A percentile compares a stretch with the other conserved stretches of the same genome.
Evolutionary conservation across 2,113 vertebrate species (phyloP).

Genomic region (Chamaea fasciata): DNA sequence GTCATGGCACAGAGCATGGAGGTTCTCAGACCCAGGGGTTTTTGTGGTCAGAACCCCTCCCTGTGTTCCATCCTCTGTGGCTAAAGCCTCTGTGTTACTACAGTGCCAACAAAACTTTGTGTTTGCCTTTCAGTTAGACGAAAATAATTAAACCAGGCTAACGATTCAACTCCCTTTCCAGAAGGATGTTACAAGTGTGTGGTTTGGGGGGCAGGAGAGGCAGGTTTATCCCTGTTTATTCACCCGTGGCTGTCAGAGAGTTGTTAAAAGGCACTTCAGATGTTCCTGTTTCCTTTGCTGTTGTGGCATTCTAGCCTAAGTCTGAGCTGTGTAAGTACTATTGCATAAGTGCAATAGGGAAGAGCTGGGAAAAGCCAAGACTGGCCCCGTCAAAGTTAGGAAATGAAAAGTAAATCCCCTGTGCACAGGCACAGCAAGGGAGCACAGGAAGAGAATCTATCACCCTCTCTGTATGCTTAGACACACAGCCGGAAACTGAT

Average conservation of each 20-base stretch:
- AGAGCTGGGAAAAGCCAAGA: neutral
- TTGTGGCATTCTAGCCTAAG: neutral
- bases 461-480: neutral
- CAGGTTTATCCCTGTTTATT: neutral
- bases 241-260: neutral
- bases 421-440: neutral
- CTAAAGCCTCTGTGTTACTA: neutral
- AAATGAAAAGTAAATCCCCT: neutral
- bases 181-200: neutral
- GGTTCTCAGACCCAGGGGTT: neutral
- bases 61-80: neutral
- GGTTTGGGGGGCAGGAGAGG: neutral
- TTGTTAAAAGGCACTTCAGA: neutral
- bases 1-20: fast-evolving
- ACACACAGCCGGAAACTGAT: neutral
- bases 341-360: neutral
- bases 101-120: neutral
- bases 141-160: neutral
- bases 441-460: neutral
- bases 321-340: neutral
- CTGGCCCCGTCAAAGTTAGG: neutral
- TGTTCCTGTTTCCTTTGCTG: neutral
- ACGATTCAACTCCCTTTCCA: neutral
- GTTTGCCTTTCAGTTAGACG: neutral
- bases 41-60: neutral